Base-by-base conservation (phyloP, 2,797 vertebrate species). In the Esox lucius region DNA sequence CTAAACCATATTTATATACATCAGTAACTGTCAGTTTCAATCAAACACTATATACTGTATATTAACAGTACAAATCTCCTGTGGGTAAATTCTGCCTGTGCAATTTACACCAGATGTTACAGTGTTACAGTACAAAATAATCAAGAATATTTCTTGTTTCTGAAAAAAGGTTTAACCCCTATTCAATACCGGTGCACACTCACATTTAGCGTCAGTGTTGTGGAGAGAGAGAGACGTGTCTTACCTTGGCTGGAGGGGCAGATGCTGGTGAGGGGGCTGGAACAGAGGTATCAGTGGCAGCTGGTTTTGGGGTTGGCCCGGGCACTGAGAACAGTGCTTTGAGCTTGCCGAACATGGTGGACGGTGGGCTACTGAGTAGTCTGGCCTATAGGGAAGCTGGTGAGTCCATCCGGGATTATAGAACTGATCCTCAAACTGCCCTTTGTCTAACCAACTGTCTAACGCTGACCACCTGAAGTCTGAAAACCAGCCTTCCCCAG, bases 261-360 rank as follows among this genome's bases (percentile, higher is more conserved):
- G 56, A 22, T 22, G 56, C 22, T 24, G 56, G n/a, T 12, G 56
- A 11, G 4, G 53, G 22, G 11, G 1, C 56, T 24, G 22, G 56
- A 59, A 2, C 56, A 22, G 22, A 22, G 24, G 56, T 4, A 61
- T 22, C 48, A 3, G 71, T 5, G 2, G 78, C 48, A 8, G 51
- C 42, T 12, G 71, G 19, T 56, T 51, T 67, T 22, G 75, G 61
- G 13, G 75, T 80, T 9, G 80, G 84, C 65, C 78, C 84, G 0
- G 85, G 87, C 70, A 78, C 76, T 75, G 81, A 46, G 1, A 91
- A 65, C 68, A 85, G 24, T 19, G 24, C 84, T 71, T 86, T 91
- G 2, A 94, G 70, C 73, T 79, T 80, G 77, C 84, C 85, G 78
- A 94, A 90, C 92, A 94, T 94, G 77, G 26, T 28, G 26, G 24